A percentile compares a stretch with the other conserved stretches of the same genome.
phyloP scores from a whole-genome alignment of 2,888 invertebrate species.

The Ochlodes sylvanus region DNA sequence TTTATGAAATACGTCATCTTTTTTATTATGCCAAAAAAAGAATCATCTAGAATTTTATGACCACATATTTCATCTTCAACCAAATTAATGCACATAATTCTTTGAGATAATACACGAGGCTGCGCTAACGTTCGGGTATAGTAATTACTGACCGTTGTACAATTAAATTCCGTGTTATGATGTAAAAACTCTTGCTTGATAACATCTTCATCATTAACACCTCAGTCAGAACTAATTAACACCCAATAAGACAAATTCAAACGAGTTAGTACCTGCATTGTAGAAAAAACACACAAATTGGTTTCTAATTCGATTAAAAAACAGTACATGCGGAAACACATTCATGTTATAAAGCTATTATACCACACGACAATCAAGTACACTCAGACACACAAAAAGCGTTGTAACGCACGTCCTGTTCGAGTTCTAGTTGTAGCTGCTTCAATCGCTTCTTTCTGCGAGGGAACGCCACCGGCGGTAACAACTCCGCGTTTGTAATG shows the following conservation, averaged over 20 bases:
- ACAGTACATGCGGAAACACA: slow-evolving; percentile 34
- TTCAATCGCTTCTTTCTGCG: slow-evolving; percentile 78
- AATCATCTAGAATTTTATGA: neutral
- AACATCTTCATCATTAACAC: slow-evolving; percentile 11
- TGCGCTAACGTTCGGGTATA: neutral
- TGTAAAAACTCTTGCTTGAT: neutral
- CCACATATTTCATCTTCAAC: neutral
- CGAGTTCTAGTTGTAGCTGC: slow-evolving; percentile 69
- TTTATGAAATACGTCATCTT: no score
- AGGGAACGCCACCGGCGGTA: slow-evolving; percentile 74
- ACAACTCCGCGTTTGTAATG: slow-evolving; percentile 71
- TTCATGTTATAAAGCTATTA: slow-evolving; percentile 11
- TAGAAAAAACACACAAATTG: slow-evolving; percentile 30
- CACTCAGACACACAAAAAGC: slow-evolving; percentile 39
- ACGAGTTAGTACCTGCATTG: slow-evolving; percentile 27
- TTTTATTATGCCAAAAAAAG: neutral
- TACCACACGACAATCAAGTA: slow-evolving; percentile 30
- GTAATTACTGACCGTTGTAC: neutral
- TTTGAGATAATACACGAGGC: neutral
- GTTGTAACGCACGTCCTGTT: slow-evolving; percentile 54
- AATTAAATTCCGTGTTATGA: slow-evolving; percentile 2
- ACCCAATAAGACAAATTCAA: slow-evolving; percentile 25
- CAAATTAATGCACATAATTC: neutral
- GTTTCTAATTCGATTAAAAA: slow-evolving; percentile 26
- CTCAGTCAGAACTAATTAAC: slow-evolving; percentile 30